Percentiles rank a stretch among this genome's conserved stretches.
These are phyloP conservation scores for Zhuqinia jingwanae DNA, from an alignment of 2,888 invertebrate species.

Conservation along the genomic window DNA sequence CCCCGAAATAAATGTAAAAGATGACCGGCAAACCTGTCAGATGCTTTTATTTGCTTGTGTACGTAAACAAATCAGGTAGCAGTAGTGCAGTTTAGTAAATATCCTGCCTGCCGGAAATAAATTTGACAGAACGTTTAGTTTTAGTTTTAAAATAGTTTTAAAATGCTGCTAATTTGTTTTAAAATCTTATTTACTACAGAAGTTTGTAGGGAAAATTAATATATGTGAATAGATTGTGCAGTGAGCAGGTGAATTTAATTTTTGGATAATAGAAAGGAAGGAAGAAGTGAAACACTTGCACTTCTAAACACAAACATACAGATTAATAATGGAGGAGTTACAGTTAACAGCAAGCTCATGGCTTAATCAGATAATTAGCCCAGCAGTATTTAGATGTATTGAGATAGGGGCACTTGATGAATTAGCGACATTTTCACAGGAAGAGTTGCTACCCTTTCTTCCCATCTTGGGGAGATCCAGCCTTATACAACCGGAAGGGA, in stretches of 20 bases:
- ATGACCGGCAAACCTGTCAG: neutral
- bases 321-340: constrained; percentile 61
- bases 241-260: no score
- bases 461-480: constrained; percentile 97
- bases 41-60: constrained; percentile 12
- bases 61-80: neutral
- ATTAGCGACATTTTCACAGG: constrained; percentile 87
- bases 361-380: constrained; percentile 83
- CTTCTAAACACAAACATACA: no score
- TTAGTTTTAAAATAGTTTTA: no score
- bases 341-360: constrained; percentile 45
- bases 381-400: constrained; percentile 89
- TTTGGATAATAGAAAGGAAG: no score
- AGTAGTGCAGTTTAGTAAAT: no score
- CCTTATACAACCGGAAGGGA: constrained; percentile 82
- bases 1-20: neutral
- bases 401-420: constrained; percentile 91
- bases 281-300: no score
- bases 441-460: constrained; percentile 93
- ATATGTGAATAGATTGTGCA: no score
- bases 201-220: no score
- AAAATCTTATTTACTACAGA: no score
- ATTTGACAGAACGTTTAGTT: no score
- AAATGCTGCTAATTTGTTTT: no score
- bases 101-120: neutral